A percentile compares a stretch with the other conserved stretches of the same genome.
phyloP scores from a whole-genome alignment of 2,888 invertebrate species.

The Unio delphinus region DNA sequence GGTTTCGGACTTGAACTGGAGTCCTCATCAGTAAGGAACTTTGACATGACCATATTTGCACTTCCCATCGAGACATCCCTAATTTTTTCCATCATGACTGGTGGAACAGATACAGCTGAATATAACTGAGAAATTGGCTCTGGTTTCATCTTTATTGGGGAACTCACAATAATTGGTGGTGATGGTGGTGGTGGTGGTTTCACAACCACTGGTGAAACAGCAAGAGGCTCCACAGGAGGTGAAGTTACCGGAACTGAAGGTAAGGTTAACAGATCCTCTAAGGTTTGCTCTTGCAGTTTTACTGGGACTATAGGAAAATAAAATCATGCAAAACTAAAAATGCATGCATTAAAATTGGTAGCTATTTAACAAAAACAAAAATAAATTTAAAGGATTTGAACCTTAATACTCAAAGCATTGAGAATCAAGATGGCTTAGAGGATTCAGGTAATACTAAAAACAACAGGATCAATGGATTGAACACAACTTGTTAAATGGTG shows the following conservation, averaged over 20 bases:
- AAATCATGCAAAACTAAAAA: constrained; percentile 4
- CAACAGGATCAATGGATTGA: no score
- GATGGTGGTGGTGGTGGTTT: constrained; percentile 28
- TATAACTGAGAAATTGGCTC: constrained; percentile 14
- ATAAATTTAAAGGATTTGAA: constrained; percentile 5
- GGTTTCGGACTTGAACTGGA: constrained; percentile 60
- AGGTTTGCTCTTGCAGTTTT: constrained; percentile 19
- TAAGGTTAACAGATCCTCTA: constrained; percentile 14
- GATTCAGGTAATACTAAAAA: no score
- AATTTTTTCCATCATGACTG: constrained; percentile 14
- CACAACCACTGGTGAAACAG: constrained; percentile 13
- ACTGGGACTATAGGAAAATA: constrained; percentile 20
- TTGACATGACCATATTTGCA: constrained; percentile 19
- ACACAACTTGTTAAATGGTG: no score
- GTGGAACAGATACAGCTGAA: not conserved
- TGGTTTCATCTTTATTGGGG: constrained; percentile 37
- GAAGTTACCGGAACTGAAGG: constrained; percentile 15
- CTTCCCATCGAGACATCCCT: constrained; percentile 24
- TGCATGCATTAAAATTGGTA: constrained; percentile 9
- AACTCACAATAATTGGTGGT: constrained; percentile 46
- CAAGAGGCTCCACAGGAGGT: constrained; percentile 17
- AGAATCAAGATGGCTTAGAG: not conserved
- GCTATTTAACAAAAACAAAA: constrained; percentile 9
- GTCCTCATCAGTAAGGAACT: constrained; percentile 57
- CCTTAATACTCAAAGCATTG: constrained; percentile 1